These are phyloP conservation scores for Acomys russatus DNA, from an alignment of 2,797 vertebrate species.

Conservation along the genomic window DNA sequence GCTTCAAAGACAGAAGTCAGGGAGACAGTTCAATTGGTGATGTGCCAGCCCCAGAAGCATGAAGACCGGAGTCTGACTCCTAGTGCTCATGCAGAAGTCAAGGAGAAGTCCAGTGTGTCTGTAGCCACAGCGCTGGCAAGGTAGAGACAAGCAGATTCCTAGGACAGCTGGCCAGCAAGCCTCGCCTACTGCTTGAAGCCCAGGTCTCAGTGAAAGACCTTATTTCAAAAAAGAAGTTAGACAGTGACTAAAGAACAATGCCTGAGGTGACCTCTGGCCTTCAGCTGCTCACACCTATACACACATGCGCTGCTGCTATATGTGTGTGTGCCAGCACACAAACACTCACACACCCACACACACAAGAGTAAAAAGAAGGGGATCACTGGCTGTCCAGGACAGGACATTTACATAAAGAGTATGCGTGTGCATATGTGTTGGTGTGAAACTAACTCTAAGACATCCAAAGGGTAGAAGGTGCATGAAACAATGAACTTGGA, in stretches of 20 bases:
- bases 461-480: slow-evolving; percentile 15
- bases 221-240: neutral
- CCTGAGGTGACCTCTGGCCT: neutral
- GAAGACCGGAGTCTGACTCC: neutral
- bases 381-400: neutral
- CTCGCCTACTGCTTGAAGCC: neutral
- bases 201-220: neutral
- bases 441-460: neutral
- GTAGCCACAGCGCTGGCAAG: neutral
- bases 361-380: neutral
- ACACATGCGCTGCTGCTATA: neutral
- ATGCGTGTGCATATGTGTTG: no score
- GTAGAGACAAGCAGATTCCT: no score
- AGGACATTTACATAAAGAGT: neutral
- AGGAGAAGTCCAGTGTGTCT: neutral
- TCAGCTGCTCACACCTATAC: neutral
- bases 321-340: neutral
- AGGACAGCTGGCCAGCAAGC: neutral
- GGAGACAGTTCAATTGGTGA: no score
- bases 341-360: neutral
- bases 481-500: neutral
- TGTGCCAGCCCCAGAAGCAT: neutral
- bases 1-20: neutral
- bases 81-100: neutral
- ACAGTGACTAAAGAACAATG: neutral